Evolutionary conservation across 1,140 invertebrate genomes (phyloP).

Genomic region (Cyclargus thomasi): DNA sequence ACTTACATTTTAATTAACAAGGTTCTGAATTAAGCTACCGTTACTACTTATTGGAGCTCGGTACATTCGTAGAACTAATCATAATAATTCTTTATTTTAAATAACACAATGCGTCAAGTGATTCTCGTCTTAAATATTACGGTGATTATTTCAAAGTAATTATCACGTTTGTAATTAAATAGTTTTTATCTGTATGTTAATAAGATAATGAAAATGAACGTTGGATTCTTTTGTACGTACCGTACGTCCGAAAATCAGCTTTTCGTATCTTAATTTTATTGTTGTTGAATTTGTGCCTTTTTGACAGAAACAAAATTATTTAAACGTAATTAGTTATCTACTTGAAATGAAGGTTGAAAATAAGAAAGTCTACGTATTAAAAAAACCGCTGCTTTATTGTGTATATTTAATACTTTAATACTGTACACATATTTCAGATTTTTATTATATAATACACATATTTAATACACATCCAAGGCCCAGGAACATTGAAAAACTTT

Average conservation of each 20-base stretch:
- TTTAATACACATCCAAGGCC: too few relatives aligned
- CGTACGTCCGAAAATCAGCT: neutral
- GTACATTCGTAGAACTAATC: slow-evolving; percentile 1
- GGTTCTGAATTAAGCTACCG: slow-evolving; percentile 8
- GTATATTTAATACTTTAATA: too few relatives aligned
- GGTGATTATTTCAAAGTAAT: slow-evolving; percentile 7
- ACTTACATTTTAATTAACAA: slow-evolving; percentile 40
- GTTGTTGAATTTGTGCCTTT: neutral
- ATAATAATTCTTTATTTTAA: slow-evolving; percentile 13
- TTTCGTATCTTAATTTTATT: neutral
- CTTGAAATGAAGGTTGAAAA: neutral
- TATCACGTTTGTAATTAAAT: slow-evolving; percentile 14
- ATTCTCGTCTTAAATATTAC: neutral
- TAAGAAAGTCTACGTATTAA: too few relatives aligned
- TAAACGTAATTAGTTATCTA: too few relatives aligned
- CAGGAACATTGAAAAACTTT: too few relatives aligned
- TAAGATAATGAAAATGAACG: neutral
- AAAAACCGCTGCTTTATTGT: too few relatives aligned
- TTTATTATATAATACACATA: too few relatives aligned
- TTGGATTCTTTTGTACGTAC: neutral
- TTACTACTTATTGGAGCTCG: neutral
- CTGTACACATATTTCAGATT: too few relatives aligned
- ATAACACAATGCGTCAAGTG: slow-evolving; percentile 7
- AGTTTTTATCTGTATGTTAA: slow-evolving; percentile 13
- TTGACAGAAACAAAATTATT: neutral